phyloP scores from a whole-genome alignment of 2,113 vertebrate genomes.

The Varanus salvator region DNA sequence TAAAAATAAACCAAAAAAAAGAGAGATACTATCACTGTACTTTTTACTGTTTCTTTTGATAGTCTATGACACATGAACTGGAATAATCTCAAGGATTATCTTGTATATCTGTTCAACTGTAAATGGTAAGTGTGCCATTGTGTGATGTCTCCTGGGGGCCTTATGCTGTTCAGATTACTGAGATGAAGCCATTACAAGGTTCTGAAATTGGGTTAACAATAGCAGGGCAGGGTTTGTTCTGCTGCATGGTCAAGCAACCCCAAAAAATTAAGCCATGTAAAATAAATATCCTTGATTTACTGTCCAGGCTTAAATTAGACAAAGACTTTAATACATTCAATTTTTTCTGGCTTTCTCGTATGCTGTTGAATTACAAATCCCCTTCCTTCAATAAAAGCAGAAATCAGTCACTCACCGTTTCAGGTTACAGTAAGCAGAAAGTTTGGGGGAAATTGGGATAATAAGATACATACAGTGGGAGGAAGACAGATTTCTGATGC shows the following conservation, averaged over 20 bases:
- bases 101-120: slow-evolving; percentile 26
- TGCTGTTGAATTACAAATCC: not conserved
- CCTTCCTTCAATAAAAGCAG: not conserved
- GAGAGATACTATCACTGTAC: not conserved
- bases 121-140: not conserved
- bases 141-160: not conserved
- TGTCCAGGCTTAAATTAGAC: not conserved
- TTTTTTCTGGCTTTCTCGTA: accelerated
- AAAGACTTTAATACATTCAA: not conserved
- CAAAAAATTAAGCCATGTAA: not conserved
- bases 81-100: slow-evolving; percentile 26
- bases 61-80: not conserved
- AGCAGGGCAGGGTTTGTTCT: slow-evolving; percentile 5
- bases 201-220: not conserved
- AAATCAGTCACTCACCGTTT: slow-evolving; percentile 11
- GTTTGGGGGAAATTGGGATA: slow-evolving; percentile 25
- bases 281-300: not conserved
- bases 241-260: not conserved
- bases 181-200: slow-evolving; percentile 14
- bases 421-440: slow-evolving; percentile 11
- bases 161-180: slow-evolving; percentile 1
- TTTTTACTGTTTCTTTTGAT: not conserved
- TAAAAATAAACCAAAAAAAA: slow-evolving; percentile 20
- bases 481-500: slow-evolving; percentile 7
- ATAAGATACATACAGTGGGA: slow-evolving; percentile 33